Evolutionary conservation across 2,113 vertebrate genomes (phyloP).

Genomic region (Hypomesus transpacificus): DNA sequence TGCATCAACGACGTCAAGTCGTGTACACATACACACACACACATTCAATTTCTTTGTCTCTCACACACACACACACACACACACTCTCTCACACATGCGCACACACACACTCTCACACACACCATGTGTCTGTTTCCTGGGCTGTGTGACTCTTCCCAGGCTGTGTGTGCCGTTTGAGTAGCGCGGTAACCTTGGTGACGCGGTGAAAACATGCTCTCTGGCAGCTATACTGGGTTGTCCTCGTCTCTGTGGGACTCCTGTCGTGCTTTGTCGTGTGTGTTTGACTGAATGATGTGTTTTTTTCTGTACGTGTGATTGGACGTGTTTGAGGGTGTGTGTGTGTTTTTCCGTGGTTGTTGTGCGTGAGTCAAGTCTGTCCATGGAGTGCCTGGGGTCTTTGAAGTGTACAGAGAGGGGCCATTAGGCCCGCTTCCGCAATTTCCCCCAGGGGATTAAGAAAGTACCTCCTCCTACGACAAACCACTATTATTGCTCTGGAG

Average conservation of each 20-base stretch:
- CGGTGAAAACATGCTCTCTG: too few relatives aligned
- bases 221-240: too few relatives aligned
- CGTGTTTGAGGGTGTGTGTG: not conserved
- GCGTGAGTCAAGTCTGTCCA: not conserved
- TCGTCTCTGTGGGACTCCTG: too few relatives aligned
- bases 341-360: slow-evolving; percentile 8
- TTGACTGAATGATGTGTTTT: too few relatives aligned
- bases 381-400: not conserved
- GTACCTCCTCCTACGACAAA: not conserved
- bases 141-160: not conserved
- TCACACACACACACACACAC: not conserved
- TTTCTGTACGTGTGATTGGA: too few relatives aligned
- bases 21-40: not conserved
- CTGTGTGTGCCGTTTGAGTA: not conserved
- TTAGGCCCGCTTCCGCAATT: not conserved
- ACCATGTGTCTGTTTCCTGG: not conserved
- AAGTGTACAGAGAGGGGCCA: not conserved
- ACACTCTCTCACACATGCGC: not conserved
- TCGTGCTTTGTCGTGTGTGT: too few relatives aligned
- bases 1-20: slow-evolving; percentile 8
- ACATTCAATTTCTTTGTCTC: not conserved
- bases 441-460: not conserved
- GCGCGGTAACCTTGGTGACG: too few relatives aligned
- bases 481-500: too few relatives aligned
- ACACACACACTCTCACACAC: not conserved